A percentile compares a stretch with the other conserved stretches of the same genome.
Conservation (phyloP, 2,888 invertebrate genomes). For the Yponomeuta sedellus region DNA sequence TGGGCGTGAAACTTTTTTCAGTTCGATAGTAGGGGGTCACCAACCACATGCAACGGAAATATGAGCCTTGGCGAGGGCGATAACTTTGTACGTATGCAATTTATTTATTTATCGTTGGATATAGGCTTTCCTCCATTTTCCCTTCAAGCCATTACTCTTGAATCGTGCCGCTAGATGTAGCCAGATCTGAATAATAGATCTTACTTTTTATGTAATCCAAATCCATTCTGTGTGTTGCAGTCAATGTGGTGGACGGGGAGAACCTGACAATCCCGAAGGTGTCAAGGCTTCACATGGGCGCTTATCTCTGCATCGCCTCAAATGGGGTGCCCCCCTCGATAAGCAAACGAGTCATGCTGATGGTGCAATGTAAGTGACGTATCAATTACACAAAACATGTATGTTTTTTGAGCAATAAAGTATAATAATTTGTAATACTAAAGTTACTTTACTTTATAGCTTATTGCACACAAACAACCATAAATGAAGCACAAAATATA, state of each 20-base stretch:
- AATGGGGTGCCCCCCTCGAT: conserved; percentile 95
- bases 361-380: conserved; percentile 86
- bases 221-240: conserved; percentile 59
- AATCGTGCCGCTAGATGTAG: neutral
- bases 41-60: neutral
- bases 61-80: too few relatives aligned
- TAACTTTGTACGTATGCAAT: too few relatives aligned
- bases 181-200: too few relatives aligned
- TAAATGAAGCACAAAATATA: too few relatives aligned
- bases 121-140: too few relatives aligned
- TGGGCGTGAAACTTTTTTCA: neutral
- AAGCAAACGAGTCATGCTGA: conserved; percentile 87
- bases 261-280: conserved; percentile 91
- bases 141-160: too few relatives aligned
- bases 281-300: conserved; percentile 93
- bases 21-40: too few relatives aligned
- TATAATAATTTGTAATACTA: too few relatives aligned
- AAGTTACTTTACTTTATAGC: too few relatives aligned
- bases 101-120: neutral
- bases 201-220: neutral
- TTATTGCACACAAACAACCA: too few relatives aligned
- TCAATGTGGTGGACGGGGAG: conserved; percentile 92
- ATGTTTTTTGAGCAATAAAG: too few relatives aligned
- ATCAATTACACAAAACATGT: neutral
- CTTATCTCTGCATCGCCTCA: conserved; percentile 93